Conservation (phyloP, 2,888 invertebrate genomes). For the Plebejus argus region DNA sequence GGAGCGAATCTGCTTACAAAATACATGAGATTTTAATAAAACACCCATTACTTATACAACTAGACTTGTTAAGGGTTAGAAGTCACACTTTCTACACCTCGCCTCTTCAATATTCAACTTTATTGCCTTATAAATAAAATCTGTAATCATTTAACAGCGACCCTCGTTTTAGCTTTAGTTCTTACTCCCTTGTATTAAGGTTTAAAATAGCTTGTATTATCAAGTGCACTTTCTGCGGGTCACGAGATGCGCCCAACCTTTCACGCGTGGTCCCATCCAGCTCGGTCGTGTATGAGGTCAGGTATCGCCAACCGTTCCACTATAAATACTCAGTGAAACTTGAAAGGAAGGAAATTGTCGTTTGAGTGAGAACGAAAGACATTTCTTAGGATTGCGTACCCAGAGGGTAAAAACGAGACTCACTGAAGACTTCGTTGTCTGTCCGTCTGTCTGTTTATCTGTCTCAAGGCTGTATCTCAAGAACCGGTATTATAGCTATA, state of each 20-base stretch:
- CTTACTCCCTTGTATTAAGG: conserved; percentile 39
- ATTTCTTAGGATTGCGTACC: neutral
- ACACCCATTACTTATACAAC: conserved; percentile 50
- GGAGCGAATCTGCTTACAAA: conserved; percentile 24
- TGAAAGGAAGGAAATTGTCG: neutral
- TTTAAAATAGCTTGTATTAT: conserved; percentile 44
- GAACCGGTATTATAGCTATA: too few relatives aligned
- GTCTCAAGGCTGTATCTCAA: too few relatives aligned
- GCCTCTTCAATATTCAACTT: conserved; percentile 42
- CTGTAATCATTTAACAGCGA: conserved; percentile 53
- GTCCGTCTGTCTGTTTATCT: too few relatives aligned
- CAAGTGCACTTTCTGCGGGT: conserved; percentile 70
- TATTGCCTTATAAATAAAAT: conserved; percentile 50
- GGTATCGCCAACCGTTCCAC: conserved; percentile 51
- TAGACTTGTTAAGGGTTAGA: conserved; percentile 52
- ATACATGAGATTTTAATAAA: conserved; percentile 38
- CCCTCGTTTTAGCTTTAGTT: conserved; percentile 42
- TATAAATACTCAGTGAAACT: conserved; percentile 40
- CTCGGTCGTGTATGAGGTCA: conserved; percentile 56
- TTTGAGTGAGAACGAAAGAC: neutral
- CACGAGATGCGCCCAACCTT: conserved; percentile 79
- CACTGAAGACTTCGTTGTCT: too few relatives aligned
- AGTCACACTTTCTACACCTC: conserved; percentile 60
- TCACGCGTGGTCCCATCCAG: conserved; percentile 73
- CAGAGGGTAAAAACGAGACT: too few relatives aligned